Evolutionary conservation across 2,113 vertebrate species (phyloP).

Genomic region (Heptranchias perlo): DNA sequence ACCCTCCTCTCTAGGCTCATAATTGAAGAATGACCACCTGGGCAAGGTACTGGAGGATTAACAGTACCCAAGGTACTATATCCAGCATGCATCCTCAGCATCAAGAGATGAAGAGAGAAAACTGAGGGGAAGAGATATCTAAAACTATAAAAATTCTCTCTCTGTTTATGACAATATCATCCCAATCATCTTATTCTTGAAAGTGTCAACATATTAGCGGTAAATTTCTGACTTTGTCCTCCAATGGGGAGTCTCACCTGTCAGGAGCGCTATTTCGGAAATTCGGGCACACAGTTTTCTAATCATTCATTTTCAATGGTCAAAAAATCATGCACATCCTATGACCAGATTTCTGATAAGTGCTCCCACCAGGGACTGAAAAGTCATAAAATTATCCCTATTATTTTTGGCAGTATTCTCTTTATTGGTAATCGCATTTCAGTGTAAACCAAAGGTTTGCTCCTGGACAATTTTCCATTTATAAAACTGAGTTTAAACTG

Average conservation of each 20-base stretch:
- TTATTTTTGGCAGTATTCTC: background rate
- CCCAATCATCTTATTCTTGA: background rate
- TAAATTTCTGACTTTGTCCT: background rate
- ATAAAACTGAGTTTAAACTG: background rate
- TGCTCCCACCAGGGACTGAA: background rate
- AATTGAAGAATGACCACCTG: background rate
- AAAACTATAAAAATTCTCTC: background rate
- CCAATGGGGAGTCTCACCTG: background rate
- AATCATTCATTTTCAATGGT: background rate
- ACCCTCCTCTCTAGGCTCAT: background rate
- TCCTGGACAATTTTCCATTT: background rate
- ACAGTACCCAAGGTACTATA: background rate
- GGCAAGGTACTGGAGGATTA: background rate
- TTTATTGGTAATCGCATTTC: background rate
- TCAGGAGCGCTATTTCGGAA: background rate
- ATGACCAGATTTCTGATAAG: background rate
- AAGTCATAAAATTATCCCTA: no score
- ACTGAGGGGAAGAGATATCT: background rate
- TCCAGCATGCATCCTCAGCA: background rate
- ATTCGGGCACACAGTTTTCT: background rate
- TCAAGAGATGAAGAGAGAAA: background rate
- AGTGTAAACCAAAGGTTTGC: constrained; percentile 2
- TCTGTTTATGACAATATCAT: background rate
- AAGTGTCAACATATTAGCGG: background rate
- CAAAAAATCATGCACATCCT: background rate